Percentiles rank a stretch among this genome's conserved stretches.
Evolutionary conservation across 2,797 vertebrate genomes (phyloP).

Genomic region (Telmatherina bonti): DNA sequence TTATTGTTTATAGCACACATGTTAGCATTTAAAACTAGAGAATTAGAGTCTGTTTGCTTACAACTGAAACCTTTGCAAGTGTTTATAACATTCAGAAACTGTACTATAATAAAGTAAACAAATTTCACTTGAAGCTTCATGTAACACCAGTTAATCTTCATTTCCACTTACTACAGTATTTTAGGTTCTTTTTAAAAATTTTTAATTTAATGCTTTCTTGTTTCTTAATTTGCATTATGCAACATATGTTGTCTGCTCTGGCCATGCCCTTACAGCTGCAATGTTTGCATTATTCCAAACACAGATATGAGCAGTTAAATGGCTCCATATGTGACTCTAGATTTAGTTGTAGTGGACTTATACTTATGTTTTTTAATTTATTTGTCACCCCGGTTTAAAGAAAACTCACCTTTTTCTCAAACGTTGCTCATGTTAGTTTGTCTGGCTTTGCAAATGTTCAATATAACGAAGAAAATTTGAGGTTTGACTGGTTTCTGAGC

Average conservation of each 20-base stretch:
- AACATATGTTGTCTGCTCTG: not conserved
- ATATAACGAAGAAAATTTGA: constrained; percentile 2
- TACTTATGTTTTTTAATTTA: too few species aligned
- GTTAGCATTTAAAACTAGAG: not conserved
- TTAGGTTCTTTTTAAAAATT: not conserved
- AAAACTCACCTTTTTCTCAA: not conserved
- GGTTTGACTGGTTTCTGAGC: constrained; percentile 23
- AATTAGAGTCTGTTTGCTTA: not conserved
- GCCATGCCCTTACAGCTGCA: not conserved
- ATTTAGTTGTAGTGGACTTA: not conserved
- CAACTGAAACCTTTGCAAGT: not conserved
- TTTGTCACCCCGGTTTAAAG: not conserved
- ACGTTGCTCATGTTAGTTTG: constrained; percentile 18
- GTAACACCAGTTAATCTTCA: not conserved
- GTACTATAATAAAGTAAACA: constrained; percentile 6
- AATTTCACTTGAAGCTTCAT: constrained; percentile 3
- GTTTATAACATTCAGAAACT: not conserved
- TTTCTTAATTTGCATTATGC: too few species aligned
- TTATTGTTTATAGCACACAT: not conserved
- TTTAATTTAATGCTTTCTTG: too few species aligned
- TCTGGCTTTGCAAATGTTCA: constrained; percentile 6
- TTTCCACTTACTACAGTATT: not conserved
- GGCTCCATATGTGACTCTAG: not conserved
- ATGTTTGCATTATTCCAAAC: not conserved
- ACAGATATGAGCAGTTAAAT: not conserved